Evolutionary conservation across 2,797 vertebrate species (phyloP).

Genomic region (Antennarius maculatus): DNA sequence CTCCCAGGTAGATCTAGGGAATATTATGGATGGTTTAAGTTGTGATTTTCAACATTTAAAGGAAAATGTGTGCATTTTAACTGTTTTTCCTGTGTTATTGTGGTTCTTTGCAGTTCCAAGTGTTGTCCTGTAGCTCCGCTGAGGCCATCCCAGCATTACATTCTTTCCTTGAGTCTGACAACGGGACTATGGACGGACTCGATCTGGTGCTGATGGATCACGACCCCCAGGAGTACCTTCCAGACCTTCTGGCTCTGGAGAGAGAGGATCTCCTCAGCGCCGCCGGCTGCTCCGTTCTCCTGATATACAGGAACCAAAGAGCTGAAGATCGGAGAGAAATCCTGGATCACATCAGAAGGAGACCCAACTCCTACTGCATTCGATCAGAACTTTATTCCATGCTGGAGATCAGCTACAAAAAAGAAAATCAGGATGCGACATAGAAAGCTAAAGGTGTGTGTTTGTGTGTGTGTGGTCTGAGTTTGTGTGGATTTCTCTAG

Average conservation of each 20-base stretch:
- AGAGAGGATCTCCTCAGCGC: slow-evolving; percentile 58
- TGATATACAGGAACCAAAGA: slow-evolving; percentile 52
- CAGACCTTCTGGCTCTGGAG: slow-evolving; percentile 71
- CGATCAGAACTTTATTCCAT: slow-evolving; percentile 45
- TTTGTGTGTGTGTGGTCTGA: not conserved
- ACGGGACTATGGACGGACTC: slow-evolving; percentile 21
- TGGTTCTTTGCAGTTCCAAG: slow-evolving; percentile 69
- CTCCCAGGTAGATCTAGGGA: slow-evolving; percentile 61
- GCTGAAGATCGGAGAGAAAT: slow-evolving; percentile 30
- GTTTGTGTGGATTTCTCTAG: not conserved
- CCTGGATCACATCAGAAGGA: slow-evolving; percentile 51
- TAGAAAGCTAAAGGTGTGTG: not conserved
- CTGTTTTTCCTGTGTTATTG: too few relatives aligned
- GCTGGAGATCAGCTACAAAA: slow-evolving; percentile 59
- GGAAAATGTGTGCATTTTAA: not conserved
- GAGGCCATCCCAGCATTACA: slow-evolving; percentile 63
- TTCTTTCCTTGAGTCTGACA: slow-evolving; percentile 26
- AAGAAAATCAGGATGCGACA: not conserved
- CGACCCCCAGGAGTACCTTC: slow-evolving; percentile 64
- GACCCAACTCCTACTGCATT: slow-evolving; percentile 46
- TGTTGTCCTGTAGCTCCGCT: slow-evolving; percentile 67
- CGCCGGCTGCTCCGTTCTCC: slow-evolving; percentile 62
- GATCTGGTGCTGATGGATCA: slow-evolving; percentile 80
- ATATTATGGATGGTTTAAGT: not conserved
- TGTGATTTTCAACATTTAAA: too few relatives aligned